These are phyloP conservation scores for Bubo blakistoni DNA, from an alignment of 2,113 vertebrate species.

Conservation along the genomic window DNA sequence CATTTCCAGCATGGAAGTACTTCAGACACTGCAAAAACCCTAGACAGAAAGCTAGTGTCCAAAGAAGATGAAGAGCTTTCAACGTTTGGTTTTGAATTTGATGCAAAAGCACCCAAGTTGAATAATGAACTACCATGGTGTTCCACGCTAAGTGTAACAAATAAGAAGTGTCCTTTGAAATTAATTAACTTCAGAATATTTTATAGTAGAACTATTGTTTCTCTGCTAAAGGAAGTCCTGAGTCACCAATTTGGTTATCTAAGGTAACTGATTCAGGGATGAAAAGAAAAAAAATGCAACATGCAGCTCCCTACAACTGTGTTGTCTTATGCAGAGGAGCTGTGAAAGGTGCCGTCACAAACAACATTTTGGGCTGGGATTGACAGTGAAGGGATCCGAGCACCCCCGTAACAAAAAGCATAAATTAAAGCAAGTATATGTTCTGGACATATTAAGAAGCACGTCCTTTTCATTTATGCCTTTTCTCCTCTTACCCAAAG, in stretches of 20 bases:
- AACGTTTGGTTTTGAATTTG: not conserved
- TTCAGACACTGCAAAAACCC: not conserved
- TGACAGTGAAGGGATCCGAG: not conserved
- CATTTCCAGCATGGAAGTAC: not conserved
- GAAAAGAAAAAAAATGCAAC: not conserved
- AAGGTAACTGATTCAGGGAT: not conserved
- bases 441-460: not conserved
- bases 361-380: not conserved
- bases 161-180: not conserved
- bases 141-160: not conserved
- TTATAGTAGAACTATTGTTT: not conserved
- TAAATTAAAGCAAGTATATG: not conserved
- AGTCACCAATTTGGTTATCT: not conserved
- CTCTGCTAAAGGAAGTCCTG: not conserved
- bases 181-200: not conserved
- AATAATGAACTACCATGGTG: not conserved
- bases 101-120: not conserved
- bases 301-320: not conserved
- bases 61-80: not conserved
- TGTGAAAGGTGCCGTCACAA: not conserved
- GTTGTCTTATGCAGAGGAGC: not conserved
- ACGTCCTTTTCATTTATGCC: not conserved
- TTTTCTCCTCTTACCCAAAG: not conserved
- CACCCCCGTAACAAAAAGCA: not conserved
- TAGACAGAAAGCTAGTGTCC: not conserved